A percentile compares a stretch with the other conserved stretches of the same genome.
phyloP scores from a whole-genome alignment of 1,140 invertebrate species.

The Aporrectodea caliginosa region DNA sequence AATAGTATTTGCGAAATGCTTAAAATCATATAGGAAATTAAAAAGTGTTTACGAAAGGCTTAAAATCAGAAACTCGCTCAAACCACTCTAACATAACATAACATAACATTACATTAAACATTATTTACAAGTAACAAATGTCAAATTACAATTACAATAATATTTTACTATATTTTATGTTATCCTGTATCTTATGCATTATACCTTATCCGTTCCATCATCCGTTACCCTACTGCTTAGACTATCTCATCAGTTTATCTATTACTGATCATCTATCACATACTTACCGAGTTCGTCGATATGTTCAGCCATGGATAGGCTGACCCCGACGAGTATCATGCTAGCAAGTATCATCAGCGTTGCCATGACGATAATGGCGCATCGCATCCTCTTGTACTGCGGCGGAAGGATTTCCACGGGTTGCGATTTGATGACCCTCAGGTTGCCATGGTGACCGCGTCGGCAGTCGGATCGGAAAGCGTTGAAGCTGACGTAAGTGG shows the following conservation, averaged over 20 bases:
- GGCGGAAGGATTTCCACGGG: not conserved
- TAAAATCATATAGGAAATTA: too few species aligned
- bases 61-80: too few species aligned
- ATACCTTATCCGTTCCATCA: not conserved
- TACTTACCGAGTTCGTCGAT: conserved; percentile 26
- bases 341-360: conserved; percentile 21
- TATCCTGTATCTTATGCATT: not conserved
- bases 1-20: too few species aligned
- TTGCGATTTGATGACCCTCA: not conserved
- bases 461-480: not conserved
- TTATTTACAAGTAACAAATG: not conserved
- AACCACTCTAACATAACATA: too few species aligned
- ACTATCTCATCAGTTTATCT: not conserved
- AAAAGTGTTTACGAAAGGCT: too few species aligned
- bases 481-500: not conserved
- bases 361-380: conserved; percentile 22
- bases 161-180: not conserved
- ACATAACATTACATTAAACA: not conserved
- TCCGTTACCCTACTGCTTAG: not conserved
- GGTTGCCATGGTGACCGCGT: not conserved
- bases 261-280: not conserved
- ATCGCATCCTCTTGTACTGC: conserved; percentile 16
- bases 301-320: conserved; percentile 25
- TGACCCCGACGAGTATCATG: conserved; percentile 20
- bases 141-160: not conserved